Base-by-base conservation (phyloP, 2,888 invertebrate genomes). In the Cynaeus angustus region DNA sequence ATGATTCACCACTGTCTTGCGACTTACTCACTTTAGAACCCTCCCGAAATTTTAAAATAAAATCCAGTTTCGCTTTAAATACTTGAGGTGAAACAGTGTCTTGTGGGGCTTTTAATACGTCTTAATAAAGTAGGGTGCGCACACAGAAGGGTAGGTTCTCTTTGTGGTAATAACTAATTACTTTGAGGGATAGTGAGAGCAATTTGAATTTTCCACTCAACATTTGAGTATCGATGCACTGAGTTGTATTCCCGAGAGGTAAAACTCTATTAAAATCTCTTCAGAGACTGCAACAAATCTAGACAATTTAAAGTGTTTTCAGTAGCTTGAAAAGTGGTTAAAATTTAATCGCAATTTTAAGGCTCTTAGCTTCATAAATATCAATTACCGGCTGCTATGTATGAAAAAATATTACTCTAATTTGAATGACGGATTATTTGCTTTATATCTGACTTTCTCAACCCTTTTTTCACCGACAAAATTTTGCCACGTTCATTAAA, bases 401-500 rank as follows among this genome's bases (percentile, higher is more conserved):
- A 37, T 66, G 48, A 48, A 16, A 50, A 66, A 66, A 62, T 66
- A 65, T 66, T 43, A 59, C 59, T 64, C 59, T 66, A 56, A 66
- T 66, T 65, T 48, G 28, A 64, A 30, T 52, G 62, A 58, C 58
- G 61, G 56, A 70, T 62, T 67, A 70, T 73, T 67, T 64, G 64
- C 68, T 72, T 71, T 38, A 46, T 16, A 46, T 46, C 46, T 46
- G 46, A 46, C 16, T 46, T 53, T 33, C 53, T 53, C 53, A 53
- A 67, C 65, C 46, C 45, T 14, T 68, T 64, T 66, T 67, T 48
- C 53, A 55, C 66, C 68, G 68, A 12, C 12, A 1, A 53, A 70
- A 74, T 71, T 72, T 71, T 66, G 70, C 56, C 66, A 56, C 70
- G 67, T 74, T 75, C 73, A 75, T 75, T 75, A 74, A 71, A 72